These are phyloP conservation scores for Resseliella maxima DNA, from an alignment of 2,888 invertebrate genomes.

Conservation along the genomic window DNA sequence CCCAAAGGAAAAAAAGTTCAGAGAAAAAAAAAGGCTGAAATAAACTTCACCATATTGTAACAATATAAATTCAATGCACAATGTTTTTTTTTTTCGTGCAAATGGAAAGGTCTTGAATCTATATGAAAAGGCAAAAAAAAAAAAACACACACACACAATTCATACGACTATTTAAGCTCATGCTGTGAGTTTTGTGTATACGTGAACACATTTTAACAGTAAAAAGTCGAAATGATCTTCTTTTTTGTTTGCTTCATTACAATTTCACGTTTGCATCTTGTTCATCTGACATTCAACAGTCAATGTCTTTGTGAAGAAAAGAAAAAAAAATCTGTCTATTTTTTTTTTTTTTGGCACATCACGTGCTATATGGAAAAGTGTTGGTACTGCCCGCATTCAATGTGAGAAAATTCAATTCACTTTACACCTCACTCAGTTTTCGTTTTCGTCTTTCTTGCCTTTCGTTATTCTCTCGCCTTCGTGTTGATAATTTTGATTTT, in stretches of 20 bases:
- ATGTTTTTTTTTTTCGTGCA: constrained; percentile 18
- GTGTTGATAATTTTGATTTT: too few relatives aligned
- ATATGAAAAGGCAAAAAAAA: neutral
- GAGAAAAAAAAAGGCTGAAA: neutral
- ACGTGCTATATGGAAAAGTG: neutral
- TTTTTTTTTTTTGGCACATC: neutral
- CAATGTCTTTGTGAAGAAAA: too few relatives aligned
- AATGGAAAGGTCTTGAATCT: constrained; percentile 1
- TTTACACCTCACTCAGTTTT: neutral
- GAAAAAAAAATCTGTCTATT: too few relatives aligned
- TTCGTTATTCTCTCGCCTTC: too few relatives aligned
- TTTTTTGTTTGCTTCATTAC: neutral
- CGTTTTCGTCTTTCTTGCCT: neutral
- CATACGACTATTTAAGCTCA: neutral
- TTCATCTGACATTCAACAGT: too few relatives aligned
- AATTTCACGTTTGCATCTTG: too few relatives aligned
- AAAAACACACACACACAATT: neutral
- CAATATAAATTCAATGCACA: constrained; percentile 31
- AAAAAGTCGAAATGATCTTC: too few relatives aligned
- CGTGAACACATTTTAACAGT: neutral
- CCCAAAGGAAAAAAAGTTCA: neutral
- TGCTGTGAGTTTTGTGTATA: constrained; percentile 18
- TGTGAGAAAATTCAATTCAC: neutral
- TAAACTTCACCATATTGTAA: neutral
- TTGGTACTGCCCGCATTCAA: neutral